Percentiles rank a stretch among this genome's conserved stretches.
phyloP scores from a whole-genome alignment of 2,113 vertebrate genomes.

The Antennarius striatus region DNA sequence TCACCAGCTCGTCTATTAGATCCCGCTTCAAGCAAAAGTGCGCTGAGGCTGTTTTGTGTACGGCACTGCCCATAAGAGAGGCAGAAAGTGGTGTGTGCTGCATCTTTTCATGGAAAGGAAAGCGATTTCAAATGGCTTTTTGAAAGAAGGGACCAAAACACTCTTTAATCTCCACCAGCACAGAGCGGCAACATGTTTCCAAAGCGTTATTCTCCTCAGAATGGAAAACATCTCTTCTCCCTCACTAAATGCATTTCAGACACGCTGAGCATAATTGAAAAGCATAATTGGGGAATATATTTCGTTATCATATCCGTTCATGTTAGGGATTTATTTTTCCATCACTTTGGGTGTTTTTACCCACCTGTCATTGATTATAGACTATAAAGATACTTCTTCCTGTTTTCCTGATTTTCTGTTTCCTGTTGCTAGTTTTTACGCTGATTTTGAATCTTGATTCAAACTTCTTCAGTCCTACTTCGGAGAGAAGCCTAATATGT shows the following conservation, averaged over 20 bases:
- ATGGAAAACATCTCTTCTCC: slow-evolving; percentile 11
- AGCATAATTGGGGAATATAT: neutral
- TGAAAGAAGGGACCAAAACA: slow-evolving; percentile 32
- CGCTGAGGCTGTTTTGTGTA: neutral
- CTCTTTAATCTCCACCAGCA: slow-evolving; percentile 29
- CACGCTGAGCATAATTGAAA: neutral
- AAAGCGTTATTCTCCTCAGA: slow-evolving; percentile 15
- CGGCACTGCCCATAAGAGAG: neutral
- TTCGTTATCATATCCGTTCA: slow-evolving; percentile 9
- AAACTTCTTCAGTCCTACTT: slow-evolving; percentile 41
- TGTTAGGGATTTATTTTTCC: slow-evolving; percentile 1
- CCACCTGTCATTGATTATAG: neutral
- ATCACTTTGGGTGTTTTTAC: neutral
- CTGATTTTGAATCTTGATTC: slow-evolving; percentile 55
- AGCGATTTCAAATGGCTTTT: slow-evolving; percentile 40
- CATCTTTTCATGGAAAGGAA: neutral
- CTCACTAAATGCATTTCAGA: slow-evolving; percentile 1
- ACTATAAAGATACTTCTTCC: slow-evolving; percentile 16
- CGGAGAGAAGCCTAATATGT: slow-evolving; percentile 27
- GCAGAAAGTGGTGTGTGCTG: neutral
- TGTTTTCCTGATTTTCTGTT: slow-evolving; percentile 44
- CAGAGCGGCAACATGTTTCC: slow-evolving; percentile 31
- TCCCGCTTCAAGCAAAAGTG: neutral
- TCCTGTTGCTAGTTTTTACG: slow-evolving; percentile 32
- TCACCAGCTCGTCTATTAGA: neutral